phyloP scores from a whole-genome alignment of 1,140 invertebrate species.

The Danaus plexippus region DNA sequence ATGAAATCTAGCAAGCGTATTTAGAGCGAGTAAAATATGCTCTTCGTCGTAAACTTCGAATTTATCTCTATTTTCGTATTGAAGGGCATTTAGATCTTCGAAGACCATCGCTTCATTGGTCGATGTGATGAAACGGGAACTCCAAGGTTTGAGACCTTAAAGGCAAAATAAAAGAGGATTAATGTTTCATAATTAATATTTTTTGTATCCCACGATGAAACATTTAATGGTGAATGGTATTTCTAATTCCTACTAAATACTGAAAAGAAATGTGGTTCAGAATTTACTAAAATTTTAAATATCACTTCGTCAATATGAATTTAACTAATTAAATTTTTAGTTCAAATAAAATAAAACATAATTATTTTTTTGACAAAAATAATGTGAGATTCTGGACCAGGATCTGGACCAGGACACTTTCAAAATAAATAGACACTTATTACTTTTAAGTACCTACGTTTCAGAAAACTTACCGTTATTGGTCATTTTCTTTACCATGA shows the following conservation, averaged over 20 bases:
- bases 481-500: slow-evolving; percentile 34
- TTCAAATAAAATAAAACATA: too few species aligned
- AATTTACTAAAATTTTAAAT: background rate
- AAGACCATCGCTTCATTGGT: slow-evolving; percentile 51
- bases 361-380: too few species aligned
- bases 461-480: slow-evolving; percentile 31
- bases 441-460: too few species aligned
- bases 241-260: background rate
- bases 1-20: slow-evolving; percentile 52
- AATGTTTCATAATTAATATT: background rate
- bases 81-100: slow-evolving; percentile 45
- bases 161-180: slow-evolving; percentile 9
- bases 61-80: slow-evolving; percentile 42
- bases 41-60: slow-evolving; percentile 44
- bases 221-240: too few species aligned
- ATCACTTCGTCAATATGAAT: too few species aligned
- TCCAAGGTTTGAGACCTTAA: slow-evolving; percentile 49
- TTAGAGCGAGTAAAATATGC: slow-evolving; percentile 49
- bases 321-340: too few species aligned
- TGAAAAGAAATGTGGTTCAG: slow-evolving; percentile 1
- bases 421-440: too few species aligned
- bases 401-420: too few species aligned
- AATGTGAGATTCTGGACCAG: too few species aligned
- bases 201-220: too few species aligned
- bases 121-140: slow-evolving; percentile 34